Conservation (phyloP, 1,140 invertebrate species). For the Diorhabda elongata region DNA sequence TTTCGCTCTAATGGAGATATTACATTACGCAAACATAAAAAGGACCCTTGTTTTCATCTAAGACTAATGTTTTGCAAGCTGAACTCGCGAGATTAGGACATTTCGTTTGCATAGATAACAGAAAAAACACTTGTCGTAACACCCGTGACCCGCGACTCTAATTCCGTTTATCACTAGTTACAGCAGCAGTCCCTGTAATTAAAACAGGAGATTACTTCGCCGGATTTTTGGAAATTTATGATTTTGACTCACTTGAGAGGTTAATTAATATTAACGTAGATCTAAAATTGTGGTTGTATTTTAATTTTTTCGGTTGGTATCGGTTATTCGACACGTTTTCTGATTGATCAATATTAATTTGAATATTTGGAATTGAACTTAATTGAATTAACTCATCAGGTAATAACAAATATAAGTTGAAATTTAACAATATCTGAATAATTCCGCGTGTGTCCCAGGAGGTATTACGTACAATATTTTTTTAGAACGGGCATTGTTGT, state of each 20-base stretch:
- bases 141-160: slow-evolving; percentile 39
- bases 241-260: neutral
- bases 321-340: no score
- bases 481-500: no score
- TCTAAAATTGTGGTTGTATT: neutral
- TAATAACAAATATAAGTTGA: no score
- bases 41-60: slow-evolving; percentile 24
- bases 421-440: no score
- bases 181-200: slow-evolving; percentile 20
- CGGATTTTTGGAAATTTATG: slow-evolving; percentile 16
- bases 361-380: no score
- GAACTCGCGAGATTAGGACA: slow-evolving; percentile 37
- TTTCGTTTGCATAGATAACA: slow-evolving; percentile 42
- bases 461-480: no score
- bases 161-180: slow-evolving; percentile 37
- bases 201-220: slow-evolving; percentile 8
- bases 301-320: no score
- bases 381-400: no score
- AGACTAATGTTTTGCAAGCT: slow-evolving; percentile 31
- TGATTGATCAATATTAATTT: no score
- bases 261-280: neutral
- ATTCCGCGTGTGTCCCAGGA: no score
- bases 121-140: slow-evolving; percentile 44
- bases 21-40: slow-evolving; percentile 29
- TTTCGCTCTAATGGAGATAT: slow-evolving; percentile 20